A percentile compares a stretch with the other conserved stretches of the same genome.
phyloP scores from a whole-genome alignment of 2,888 invertebrate species.

The Clusia tigrina region DNA sequence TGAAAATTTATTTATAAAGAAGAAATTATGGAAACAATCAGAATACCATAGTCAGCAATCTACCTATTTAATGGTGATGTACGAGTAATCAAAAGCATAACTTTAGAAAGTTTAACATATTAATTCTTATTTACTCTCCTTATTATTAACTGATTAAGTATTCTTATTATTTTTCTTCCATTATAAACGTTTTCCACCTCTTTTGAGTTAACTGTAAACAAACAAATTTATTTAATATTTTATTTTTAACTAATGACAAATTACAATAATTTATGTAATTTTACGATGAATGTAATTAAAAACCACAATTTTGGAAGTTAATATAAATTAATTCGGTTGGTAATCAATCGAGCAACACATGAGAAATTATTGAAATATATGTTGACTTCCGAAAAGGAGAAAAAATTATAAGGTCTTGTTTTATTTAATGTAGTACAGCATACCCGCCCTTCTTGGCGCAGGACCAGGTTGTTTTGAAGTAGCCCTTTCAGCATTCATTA shows the following conservation, averaged over 20 bases:
- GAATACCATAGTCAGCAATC: no score
- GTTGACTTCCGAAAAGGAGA: conserved; percentile 16
- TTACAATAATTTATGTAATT: background rate
- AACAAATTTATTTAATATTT: conserved; percentile 9
- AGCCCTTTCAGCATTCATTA: no score
- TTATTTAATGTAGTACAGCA: no score
- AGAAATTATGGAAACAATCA: background rate
- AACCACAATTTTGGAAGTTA: conserved; percentile 17
- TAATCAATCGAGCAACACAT: conserved; percentile 5
- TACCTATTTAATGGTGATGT: no score
- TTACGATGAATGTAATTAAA: background rate
- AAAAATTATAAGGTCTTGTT: background rate
- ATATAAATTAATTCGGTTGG: background rate
- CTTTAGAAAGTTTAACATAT: no score
- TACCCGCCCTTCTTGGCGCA: no score
- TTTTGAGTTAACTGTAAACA: background rate
- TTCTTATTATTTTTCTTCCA: no score
- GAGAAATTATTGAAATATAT: conserved; percentile 11
- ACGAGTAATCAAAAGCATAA: no score
- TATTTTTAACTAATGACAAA: conserved; percentile 6
- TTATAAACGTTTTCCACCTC: background rate
- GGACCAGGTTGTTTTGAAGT: no score
- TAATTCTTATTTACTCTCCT: no score
- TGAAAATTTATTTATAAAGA: no score
- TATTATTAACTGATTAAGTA: no score